Base-by-base conservation (phyloP, 2,888 invertebrate species). In the Pecten maximus region DNA sequence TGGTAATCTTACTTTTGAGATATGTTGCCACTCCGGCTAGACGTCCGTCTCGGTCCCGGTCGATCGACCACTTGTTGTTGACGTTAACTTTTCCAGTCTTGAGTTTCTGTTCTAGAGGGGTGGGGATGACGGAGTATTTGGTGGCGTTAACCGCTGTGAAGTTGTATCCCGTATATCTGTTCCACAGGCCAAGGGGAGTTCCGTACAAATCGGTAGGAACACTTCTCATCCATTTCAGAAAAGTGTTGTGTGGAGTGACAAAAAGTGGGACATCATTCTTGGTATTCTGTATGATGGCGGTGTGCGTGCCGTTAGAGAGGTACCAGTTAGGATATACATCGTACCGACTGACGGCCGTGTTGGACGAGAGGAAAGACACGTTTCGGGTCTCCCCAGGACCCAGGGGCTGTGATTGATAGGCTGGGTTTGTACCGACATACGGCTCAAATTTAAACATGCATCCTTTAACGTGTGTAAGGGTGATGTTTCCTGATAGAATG, bases 361-460 rank as follows among this genome's bases (percentile, higher is more conserved):
- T 90, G 0, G 90, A 89, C 15, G 90, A 88, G 10, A 92, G 48
- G 74, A 92, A 91, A 2, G 91, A 91, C 28, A 92, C 90, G 35
- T 92, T 91, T 19, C 89, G 74, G 23, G 44, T 40, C 35, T 92
- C 91, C 19, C 91, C 91, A 12, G 91, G 91, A 28, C 60, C 16
- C 35, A 92, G 87, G 15, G 90, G 91, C 16, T 89, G 54, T n/a
- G 89, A 88, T 35, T 40, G 60, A 39, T 90, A 92, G 6, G 88
- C 48, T n/a, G 23, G n/a, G 28, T 92, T 92, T 86, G 88, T 89
- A 23, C 91, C 91, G 44, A 48, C 89, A 48, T 92, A 91, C 15
- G 91, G 91, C 40, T 92, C 89, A 35, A 92, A 90, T 50, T 92
- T 91, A 88, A 92, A 92, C 91, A 92, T 92, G 16, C 91, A 92